Base-by-base conservation (phyloP, 2,888 invertebrate species). In the Eucera pruinosa region DNA sequence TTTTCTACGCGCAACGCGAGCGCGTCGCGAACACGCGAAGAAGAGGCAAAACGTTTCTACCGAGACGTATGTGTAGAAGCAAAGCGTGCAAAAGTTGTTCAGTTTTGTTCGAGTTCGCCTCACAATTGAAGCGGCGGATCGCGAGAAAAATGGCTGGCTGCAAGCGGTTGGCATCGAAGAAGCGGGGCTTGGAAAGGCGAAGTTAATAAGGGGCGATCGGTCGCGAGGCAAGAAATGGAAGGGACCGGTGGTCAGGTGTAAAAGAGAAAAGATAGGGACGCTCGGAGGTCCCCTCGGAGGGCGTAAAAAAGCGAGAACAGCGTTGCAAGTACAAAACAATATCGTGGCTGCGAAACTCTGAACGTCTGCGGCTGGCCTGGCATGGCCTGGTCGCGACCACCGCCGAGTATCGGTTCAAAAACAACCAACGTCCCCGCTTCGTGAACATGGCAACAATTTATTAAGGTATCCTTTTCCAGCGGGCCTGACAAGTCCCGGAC, bases 401-500 rank as follows among this genome's bases (percentile, higher is more conserved):
- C 78, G 39, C 55, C n/a, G 64, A 52, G 70, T 55, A 70, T 74
- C 79, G 76, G 39, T 71, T 65, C 27, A 78, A 66, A 82, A 73
- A 78, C 60, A 62, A 58, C 48, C 47, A 47, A 66, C 68, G 55
- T 50, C 58, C n/a, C 68, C 39, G n/a, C 33, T 39, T 71, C 43
- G 55, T 50, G 81, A 80, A 83, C 83, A 86, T 77, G 75, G 85
- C 83, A 83, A 85, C 79, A 86, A 86, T 86, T 80, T 83, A 85
- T 85, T 80, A 85, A 86, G 83, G 85, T 80, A 83, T 84, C 86
- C 86, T 86, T 86, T 86, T 86, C 78, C 86, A 78, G 27, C 64
- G 71, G 64, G 79, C 55, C 78, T 85, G 86, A 85, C 85, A 86
- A 82, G 84, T 78, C 77, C 65, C 81, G 75, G 85, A 85, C 85